A percentile compares a stretch with the other conserved stretches of the same genome.
These are phyloP conservation scores for Nymphalis polychloros DNA, from an alignment of 2,888 invertebrate genomes.

Conservation along the genomic window DNA sequence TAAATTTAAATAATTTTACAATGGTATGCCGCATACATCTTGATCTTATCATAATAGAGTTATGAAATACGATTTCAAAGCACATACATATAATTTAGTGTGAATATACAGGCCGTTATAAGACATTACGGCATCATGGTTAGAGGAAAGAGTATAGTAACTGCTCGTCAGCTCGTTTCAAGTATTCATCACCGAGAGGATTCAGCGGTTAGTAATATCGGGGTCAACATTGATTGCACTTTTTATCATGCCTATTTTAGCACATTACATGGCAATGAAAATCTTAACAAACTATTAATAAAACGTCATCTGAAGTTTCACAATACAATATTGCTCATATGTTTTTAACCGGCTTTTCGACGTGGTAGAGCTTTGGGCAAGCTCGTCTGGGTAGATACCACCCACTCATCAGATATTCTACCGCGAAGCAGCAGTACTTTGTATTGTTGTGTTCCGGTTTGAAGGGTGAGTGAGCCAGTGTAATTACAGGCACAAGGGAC, in stretches of 20 bases:
- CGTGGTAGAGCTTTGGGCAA: no score
- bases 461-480: no score
- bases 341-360: no score
- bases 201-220: conserved; percentile 13
- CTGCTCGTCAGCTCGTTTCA: neutral
- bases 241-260: conserved; percentile 15
- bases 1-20: neutral
- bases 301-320: no score
- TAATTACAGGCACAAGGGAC: no score
- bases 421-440: no score
- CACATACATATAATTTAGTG: neutral
- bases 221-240: conserved; percentile 21
- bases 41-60: neutral
- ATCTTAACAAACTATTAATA: neutral
- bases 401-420: no score
- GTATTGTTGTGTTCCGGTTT: no score
- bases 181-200: conserved; percentile 8
- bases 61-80: neutral
- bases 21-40: neutral
- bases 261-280: neutral
- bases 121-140: neutral
- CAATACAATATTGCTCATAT: no score
- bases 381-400: no score
- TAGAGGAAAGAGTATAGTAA: neutral
- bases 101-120: neutral